phyloP scores from a whole-genome alignment of 2,113 vertebrate species.

The Buteo buteo region DNA sequence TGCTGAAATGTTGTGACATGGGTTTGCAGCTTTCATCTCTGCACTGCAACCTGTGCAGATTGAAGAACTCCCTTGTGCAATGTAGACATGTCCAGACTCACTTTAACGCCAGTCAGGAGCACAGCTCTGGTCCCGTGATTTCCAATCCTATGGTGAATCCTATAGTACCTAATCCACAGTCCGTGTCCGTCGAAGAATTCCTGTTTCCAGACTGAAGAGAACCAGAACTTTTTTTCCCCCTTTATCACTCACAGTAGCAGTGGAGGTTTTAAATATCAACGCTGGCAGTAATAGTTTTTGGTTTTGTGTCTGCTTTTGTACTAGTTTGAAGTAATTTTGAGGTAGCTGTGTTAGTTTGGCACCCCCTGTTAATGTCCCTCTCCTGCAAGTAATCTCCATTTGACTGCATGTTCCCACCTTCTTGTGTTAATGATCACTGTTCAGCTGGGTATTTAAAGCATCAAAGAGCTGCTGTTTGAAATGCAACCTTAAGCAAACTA shows the following conservation, averaged over 20 bases:
- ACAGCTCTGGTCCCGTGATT: neutral
- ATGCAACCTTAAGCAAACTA: conserved; percentile 18
- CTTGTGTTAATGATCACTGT: neutral
- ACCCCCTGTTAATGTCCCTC: neutral
- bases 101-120: neutral
- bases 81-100: neutral
- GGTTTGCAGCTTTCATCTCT: neutral
- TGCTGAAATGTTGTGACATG: neutral
- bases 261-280: neutral
- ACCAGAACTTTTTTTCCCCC: neutral
- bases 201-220: neutral
- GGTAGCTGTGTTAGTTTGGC: neutral
- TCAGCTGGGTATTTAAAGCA: neutral
- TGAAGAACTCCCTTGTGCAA: neutral
- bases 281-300: fast-evolving
- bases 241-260: neutral
- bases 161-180: neutral
- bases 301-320: neutral
- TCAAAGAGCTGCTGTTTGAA: conserved; percentile 33
- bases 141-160: neutral
- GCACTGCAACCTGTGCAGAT: neutral
- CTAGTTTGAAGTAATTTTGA: no score
- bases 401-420: neutral
- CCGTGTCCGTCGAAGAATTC: neutral
- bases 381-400: neutral